phyloP scores from a whole-genome alignment of 2,113 vertebrate species.

The Crotalus tigris region DNA sequence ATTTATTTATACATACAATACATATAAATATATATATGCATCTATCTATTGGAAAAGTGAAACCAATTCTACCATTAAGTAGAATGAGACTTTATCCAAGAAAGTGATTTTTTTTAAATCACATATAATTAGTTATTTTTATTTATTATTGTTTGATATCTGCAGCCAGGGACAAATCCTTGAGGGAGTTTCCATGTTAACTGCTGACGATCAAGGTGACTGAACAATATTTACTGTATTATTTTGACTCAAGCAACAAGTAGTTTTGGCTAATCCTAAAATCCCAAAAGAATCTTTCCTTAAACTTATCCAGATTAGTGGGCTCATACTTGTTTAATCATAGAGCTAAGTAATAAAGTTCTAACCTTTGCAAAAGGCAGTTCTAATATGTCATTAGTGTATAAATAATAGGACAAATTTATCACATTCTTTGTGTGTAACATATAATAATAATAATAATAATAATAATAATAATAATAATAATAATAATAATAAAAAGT shows the following conservation, averaged over 20 bases:
- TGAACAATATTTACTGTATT: not conserved
- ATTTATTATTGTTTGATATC: not conserved
- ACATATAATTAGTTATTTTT: not conserved
- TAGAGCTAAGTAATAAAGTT: not conserved
- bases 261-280: not conserved
- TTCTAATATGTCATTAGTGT: not conserved
- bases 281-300: not conserved
- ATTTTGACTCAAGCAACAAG: not conserved
- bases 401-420: not conserved
- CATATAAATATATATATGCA: not conserved
- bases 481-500: too few relatives aligned
- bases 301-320: not conserved
- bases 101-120: not conserved
- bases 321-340: not conserved
- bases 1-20: not conserved
- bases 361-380: too few relatives aligned
- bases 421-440: slow-evolving; percentile 7
- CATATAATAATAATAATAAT: not conserved
- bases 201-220: not conserved
- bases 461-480: too few relatives aligned
- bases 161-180: not conserved
- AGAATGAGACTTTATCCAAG: not conserved
- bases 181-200: not conserved
- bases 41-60: not conserved
- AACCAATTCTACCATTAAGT: not conserved